Evolutionary conservation across 2,888 invertebrate genomes (phyloP), one percentile per base, ranked within the genome.

Genomic region (Horisme vitalbata): DNA sequence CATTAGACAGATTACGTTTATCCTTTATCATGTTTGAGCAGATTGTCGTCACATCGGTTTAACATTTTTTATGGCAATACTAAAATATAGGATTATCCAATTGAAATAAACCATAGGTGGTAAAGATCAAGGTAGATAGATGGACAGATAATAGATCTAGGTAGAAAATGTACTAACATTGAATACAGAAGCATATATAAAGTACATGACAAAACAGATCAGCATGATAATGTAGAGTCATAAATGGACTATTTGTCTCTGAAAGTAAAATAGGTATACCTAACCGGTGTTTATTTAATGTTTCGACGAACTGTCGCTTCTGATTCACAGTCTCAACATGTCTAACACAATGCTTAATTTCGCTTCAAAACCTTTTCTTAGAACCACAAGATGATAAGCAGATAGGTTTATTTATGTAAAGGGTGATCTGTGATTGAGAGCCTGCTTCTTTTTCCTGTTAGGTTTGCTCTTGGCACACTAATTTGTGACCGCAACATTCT

Each of bases 401-500:
- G 20, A 26, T 27, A 27, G 14, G 26, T 38, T 36, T 33, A 32
- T 24, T 31, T 39, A 45, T 27, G 39, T 27, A 37, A 33, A 50
- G 41, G 44, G 33, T 39, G 35, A 43, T 49, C 44, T 54, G 13
- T 52, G 52, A 55, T 52, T 50, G 52, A 34, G 15, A 30, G n/a
- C 21, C 12, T 24, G 21, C 27, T 44, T 12, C 31, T n/a, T 59
- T 58, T 58, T 58, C 55, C 58, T 58, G 52, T 50, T 55, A 52
- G 36, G 24, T 43, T 41, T 34, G 31, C 27, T 33, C 32, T 51
- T 45, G 37, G 38, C 44, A 47, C 41, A 43, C 26, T 43, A 36
- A 50, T 48, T 44, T 41, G 33, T 48, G 48, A 56, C 56, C 59
- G 44, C 59, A 59, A 35, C 38, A 39, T 56, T 56, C 54, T 36